Percentiles rank a stretch among this genome's conserved stretches.
phyloP scores from a whole-genome alignment of 1,140 invertebrate genomes.

The Ephestia elutella region DNA sequence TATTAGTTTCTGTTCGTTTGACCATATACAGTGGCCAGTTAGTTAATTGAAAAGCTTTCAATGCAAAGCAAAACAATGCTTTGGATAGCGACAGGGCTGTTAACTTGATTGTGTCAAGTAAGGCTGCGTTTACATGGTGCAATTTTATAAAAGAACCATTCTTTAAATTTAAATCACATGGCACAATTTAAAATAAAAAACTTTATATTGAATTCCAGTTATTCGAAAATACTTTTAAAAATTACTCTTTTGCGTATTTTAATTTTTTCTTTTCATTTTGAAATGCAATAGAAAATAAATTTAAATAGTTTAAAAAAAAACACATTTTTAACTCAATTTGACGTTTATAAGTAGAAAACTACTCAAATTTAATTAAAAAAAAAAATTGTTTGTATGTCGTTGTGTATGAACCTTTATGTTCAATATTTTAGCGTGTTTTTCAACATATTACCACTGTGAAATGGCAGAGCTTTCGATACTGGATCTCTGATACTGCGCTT shows the following conservation, averaged over 20 bases:
- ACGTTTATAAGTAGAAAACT: too few species aligned
- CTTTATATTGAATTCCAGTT: too few species aligned
- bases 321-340: too few species aligned
- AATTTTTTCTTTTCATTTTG: too few species aligned
- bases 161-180: too few species aligned
- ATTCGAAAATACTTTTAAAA: too few species aligned
- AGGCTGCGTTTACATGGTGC: neutral
- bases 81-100: slow-evolving; percentile 3
- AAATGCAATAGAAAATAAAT: too few species aligned
- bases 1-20: neutral
- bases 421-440: slow-evolving; percentile 2
- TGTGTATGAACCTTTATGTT: neutral
- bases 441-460: slow-evolving; percentile 1
- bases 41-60: slow-evolving; percentile 3
- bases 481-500: neutral
- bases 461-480: neutral
- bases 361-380: too few species aligned
- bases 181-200: too few species aligned
- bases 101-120: slow-evolving; percentile 1
- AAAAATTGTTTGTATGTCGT: neutral
- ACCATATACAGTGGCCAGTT: slow-evolving; percentile 1
- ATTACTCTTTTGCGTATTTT: too few species aligned
- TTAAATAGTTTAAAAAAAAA: too few species aligned
- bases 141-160: neutral
- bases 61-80: slow-evolving; percentile 3